Evolutionary conservation across 2,113 vertebrate species (phyloP).

Genomic region (Lophotis ruficrista): DNA sequence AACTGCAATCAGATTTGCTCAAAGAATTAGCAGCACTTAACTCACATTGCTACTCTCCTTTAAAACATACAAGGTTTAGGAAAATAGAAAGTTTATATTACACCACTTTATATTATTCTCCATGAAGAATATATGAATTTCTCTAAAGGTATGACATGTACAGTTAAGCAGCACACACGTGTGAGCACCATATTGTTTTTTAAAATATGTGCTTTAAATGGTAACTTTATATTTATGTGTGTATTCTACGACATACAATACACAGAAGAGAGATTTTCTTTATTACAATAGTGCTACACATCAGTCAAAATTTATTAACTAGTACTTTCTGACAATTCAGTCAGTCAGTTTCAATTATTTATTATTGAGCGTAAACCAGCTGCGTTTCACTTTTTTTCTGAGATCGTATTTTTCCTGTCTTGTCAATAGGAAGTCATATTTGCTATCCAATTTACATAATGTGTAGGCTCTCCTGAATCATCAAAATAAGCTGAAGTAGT

Average conservation of each 20-base stretch:
- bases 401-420: neutral
- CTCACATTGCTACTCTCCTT: neutral
- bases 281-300: neutral
- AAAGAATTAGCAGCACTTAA: neutral
- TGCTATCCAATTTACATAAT: constrained; percentile 48
- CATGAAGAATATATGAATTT: neutral
- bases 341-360: constrained; percentile 29
- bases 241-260: neutral
- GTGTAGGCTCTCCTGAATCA: constrained; percentile 45
- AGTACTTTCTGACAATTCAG: constrained; percentile 15
- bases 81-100: neutral
- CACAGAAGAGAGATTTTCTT: neutral
- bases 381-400: neutral
- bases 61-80: neutral
- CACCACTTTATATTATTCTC: neutral
- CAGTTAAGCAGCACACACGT: neutral
- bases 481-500: constrained; percentile 25
- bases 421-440: constrained; percentile 46
- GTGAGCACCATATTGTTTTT: neutral
- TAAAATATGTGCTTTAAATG: neutral
- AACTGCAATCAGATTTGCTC: neutral
- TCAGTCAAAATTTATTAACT: constrained; percentile 32
- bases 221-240: neutral
- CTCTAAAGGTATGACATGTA: neutral
- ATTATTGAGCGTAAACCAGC: neutral